Evolutionary conservation across 2,113 vertebrate genomes (phyloP).

Genomic region (Mobula birostris): DNA sequence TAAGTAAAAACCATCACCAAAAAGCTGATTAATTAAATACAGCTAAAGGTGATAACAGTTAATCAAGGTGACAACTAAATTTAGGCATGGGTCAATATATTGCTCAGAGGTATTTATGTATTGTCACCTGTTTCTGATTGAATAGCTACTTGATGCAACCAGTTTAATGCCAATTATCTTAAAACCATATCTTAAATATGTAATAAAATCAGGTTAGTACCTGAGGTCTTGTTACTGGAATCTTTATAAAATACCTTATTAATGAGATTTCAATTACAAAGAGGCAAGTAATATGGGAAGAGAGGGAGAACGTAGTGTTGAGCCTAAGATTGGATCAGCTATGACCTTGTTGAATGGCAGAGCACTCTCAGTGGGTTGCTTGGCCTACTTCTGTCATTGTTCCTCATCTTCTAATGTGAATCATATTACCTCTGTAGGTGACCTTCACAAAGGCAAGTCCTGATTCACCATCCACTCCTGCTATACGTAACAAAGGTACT

Average conservation of each 20-base stretch:
- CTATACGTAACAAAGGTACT: background rate
- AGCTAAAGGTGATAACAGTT: background rate
- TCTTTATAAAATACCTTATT: background rate
- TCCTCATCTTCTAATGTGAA: no score
- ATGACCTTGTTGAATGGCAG: no score
- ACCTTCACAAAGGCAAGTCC: background rate
- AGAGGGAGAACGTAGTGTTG: no score
- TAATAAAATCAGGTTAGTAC: background rate
- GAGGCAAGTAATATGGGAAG: no score
- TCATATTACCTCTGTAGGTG: constrained; percentile 42
- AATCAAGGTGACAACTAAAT: background rate
- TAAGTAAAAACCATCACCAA: background rate
- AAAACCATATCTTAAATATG: background rate
- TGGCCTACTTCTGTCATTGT: no score
- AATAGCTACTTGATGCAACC: background rate
- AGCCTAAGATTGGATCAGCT: no score
- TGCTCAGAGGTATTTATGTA: background rate
- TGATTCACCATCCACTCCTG: background rate
- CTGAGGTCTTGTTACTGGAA: background rate
- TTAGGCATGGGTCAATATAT: background rate
- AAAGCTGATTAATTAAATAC: background rate
- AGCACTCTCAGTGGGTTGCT: no score
- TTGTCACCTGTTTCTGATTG: background rate
- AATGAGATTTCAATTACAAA: background rate
- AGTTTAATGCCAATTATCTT: background rate